A percentile compares a stretch with the other conserved stretches of the same genome.
Conservation (phyloP, 2,888 invertebrate genomes). For the Agonopterix heracliana region DNA sequence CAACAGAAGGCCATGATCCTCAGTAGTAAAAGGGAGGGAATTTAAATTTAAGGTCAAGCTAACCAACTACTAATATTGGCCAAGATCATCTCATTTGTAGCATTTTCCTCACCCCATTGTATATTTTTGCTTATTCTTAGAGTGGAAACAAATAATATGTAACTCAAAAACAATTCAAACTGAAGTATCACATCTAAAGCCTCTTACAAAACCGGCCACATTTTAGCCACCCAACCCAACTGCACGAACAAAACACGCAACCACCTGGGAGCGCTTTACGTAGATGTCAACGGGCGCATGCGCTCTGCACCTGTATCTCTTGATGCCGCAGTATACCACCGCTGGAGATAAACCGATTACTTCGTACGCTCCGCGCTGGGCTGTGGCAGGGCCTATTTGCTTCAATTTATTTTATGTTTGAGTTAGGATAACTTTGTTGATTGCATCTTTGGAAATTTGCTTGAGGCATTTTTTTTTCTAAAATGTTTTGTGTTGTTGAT, state of each 20-base stretch:
- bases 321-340: conserved; percentile 2
- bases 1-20: too few relatives aligned
- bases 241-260: background rate
- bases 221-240: background rate
- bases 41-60: too few relatives aligned
- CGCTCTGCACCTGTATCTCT: conserved; percentile 5
- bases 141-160: too few relatives aligned
- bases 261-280: conserved; percentile 6
- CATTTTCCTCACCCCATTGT: too few relatives aligned
- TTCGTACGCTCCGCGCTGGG: background rate
- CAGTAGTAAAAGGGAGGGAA: too few relatives aligned
- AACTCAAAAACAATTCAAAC: too few relatives aligned
- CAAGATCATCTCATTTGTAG: too few relatives aligned
- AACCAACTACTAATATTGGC: too few relatives aligned
- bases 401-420: conserved; percentile 5
- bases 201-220: background rate
- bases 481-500: too few relatives aligned
- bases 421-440: background rate
- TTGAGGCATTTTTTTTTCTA: background rate
- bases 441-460: background rate
- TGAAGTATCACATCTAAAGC: too few relatives aligned
- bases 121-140: too few relatives aligned
- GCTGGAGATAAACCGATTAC: conserved; percentile 6
- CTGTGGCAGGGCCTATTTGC: background rate
- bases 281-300: conserved; percentile 10